Conservation (phyloP, 2,888 invertebrate genomes). For the Sceliomorpha sp. region DNA sequence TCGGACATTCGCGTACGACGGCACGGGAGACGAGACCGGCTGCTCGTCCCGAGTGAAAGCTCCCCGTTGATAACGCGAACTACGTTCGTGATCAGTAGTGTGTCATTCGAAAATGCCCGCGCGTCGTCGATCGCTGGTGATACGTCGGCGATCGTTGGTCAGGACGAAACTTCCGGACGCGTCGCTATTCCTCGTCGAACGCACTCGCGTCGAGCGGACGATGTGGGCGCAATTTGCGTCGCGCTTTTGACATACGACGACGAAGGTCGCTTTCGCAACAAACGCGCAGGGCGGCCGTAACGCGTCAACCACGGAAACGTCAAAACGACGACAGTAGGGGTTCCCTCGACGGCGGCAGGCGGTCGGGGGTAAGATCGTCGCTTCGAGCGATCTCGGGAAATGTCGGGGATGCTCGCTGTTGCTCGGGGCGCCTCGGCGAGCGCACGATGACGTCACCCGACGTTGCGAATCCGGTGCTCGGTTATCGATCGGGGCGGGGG, state of each 20-base stretch:
- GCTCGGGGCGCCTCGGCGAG: conserved; percentile 57
- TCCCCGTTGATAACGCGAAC: too few relatives aligned
- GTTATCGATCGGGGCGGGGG: conserved; percentile 78
- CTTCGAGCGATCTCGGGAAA: conserved; percentile 56
- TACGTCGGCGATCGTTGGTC: too few relatives aligned
- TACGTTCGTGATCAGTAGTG: too few relatives aligned
- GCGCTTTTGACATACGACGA: conserved; percentile 18
- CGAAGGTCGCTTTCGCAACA: conserved; percentile 33
- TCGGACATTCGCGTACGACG: too few relatives aligned
- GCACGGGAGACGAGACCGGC: too few relatives aligned
- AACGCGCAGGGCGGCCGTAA: conserved; percentile 32
- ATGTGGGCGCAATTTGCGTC: conserved; percentile 12
- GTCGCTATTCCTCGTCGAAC: too few relatives aligned
- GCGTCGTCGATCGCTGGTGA: too few relatives aligned
- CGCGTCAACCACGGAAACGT: conserved; percentile 68
- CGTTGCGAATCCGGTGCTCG: conserved; percentile 65
- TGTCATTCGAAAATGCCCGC: too few relatives aligned
- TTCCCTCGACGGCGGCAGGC: conserved; percentile 68
- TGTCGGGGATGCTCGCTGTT: conserved; percentile 54
- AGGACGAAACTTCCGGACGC: too few relatives aligned
- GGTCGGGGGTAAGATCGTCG: conserved; percentile 53
- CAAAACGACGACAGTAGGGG: conserved; percentile 70
- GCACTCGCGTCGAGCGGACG: too few relatives aligned
- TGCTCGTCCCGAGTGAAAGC: too few relatives aligned
- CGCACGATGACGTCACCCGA: conserved; percentile 64